Evolutionary conservation across 2,113 vertebrate species (phyloP), one percentile per base, ranked within the genome.

Genomic region (Charina bottae): DNA sequence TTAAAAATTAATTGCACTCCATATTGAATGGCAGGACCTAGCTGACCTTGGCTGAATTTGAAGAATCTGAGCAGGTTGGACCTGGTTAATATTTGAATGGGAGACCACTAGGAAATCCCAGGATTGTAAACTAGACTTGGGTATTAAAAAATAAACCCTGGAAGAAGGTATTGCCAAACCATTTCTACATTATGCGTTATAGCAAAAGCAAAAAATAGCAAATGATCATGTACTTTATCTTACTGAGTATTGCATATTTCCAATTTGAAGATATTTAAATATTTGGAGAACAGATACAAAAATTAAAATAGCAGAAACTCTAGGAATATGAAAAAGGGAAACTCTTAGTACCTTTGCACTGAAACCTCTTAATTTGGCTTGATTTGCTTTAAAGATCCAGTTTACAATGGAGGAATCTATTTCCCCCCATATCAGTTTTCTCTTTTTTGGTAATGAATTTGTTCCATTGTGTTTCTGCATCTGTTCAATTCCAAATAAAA

Each of bases 1-100:
- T 59, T 59, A 91, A 46, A 88, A 26, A 24, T 84, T 94, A 92
- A 83, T 93, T 93, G 91, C 21, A 19, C 17, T 37, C 33, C 21
- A 21, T 78, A 78, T 78, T 78, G 72, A 78, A 42, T 78, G 72
- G 33, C 15, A 78, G 68, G 33, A 37, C 33, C 15, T 37, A 37
- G 17, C 33, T 78, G 68, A 37, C n/a, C 68, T 78, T 78, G 68
- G 17, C 68, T 78, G 72, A 78, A 21, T 78, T 78, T 42, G 7
- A 78, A 78, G 19, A 42, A 2, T 78, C 72, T 42, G 33, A 78
- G 19, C 21, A 42, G 17, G 72, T 78, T 78, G 33, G 21, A 17
- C 33, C 33, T 78, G 33, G 19, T 78, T 78, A 21, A 42, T 42
- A 78, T 7, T 78, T 42, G 33, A 33, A 78, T 33, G 42, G 19